These are phyloP conservation scores for Chiloscyllium plagiosum DNA, from an alignment of 2,113 vertebrate species.

Conservation along the genomic window DNA sequence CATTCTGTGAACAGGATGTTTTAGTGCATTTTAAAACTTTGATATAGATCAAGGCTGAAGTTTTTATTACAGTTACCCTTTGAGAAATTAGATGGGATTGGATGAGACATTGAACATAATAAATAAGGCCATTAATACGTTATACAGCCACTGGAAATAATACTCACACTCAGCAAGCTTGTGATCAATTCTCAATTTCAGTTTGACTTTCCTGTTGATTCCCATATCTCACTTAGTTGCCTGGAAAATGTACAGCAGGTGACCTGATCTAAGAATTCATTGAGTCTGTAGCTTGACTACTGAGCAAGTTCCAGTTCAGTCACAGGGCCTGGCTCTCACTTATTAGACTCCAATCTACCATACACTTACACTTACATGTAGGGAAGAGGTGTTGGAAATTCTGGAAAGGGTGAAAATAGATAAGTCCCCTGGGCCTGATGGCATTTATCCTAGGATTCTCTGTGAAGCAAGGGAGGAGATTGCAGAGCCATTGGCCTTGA, in stretches of 20 bases:
- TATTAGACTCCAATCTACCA: neutral
- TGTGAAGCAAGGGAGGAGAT: too few relatives aligned
- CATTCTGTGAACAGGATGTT: neutral
- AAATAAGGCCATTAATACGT: neutral
- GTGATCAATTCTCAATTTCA: neutral
- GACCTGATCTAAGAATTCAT: neutral
- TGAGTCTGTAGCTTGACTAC: neutral
- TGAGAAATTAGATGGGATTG: neutral
- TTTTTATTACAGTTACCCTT: neutral
- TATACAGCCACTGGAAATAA: neutral
- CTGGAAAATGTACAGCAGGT: neutral
- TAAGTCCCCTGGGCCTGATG: too few relatives aligned
- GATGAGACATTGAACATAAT: neutral
- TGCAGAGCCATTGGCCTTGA: too few relatives aligned
- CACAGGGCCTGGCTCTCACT: neutral
- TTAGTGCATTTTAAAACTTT: neutral
- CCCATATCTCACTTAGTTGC: neutral
- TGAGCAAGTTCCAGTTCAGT: neutral
- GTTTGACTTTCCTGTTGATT: neutral
- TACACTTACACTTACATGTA: too few relatives aligned
- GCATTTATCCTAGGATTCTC: too few relatives aligned
- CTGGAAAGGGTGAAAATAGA: too few relatives aligned
- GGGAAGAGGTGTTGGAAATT: too few relatives aligned
- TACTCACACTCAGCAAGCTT: neutral
- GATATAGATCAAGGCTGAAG: neutral